Evolutionary conservation across 2,888 invertebrate species (phyloP), one percentile per base, ranked within the genome.

Genomic region (Crocallis elinguaria): DNA sequence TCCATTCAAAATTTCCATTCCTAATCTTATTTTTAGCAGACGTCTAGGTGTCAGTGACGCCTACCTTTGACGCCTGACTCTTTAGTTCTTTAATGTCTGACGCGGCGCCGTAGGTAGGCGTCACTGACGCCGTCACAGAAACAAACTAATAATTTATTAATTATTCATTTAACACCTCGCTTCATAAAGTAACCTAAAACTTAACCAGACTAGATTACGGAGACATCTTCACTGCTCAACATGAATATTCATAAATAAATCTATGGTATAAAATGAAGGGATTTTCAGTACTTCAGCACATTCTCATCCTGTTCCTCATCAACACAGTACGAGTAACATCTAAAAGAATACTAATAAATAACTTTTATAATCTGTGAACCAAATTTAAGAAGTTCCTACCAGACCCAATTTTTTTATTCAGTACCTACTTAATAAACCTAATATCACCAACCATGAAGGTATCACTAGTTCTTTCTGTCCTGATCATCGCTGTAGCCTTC

Each of bases 221-320:
- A 1, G 39, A 39, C 39, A 39, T 9, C 27, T 39, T 39, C 39
- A 39, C 9, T 39, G 3, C 13, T 17, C 29, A 29, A 39, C 5
- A n/a, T 39, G 39, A 39, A 39, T 39, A 39, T 29, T 39, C 14
- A 39, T 27, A 3, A 6, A 27, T 13, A 1, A 16, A 29, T n/a
- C 12, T 3, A 14, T 1, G 17, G 27, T 39, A 39, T 39, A 39
- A 27, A 39, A 38, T 5, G 13, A 11, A 6, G 2, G 8, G n/a
- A 7, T 4, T 27, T 39, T 39, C 25, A n/a, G 39, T 0, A n/a
- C n/a, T 13, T 39, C 6, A 39, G 11, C 16, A 27, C 27, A 39
- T 16, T 29, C 38, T 25, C 39, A 4, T 16, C 16, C 39, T 9
- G n/a, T 27, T 1, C 3, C 5, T 3, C 19, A 12, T 9, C 25